Evolutionary conservation across 2,113 vertebrate genomes (phyloP).

Genomic region (Progne subis): DNA sequence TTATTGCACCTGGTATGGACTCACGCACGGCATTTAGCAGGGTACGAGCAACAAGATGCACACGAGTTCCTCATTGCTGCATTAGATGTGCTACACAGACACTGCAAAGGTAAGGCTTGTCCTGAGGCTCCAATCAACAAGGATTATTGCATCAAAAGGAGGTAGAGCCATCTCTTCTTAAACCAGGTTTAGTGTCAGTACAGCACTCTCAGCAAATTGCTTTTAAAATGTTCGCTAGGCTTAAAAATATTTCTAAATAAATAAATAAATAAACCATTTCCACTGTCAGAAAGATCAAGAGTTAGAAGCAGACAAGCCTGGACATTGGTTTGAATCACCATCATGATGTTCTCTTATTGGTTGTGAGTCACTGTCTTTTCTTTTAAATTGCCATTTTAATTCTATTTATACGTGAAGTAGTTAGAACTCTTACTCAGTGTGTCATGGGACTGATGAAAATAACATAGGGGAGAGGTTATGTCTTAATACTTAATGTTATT

Average conservation of each 20-base stretch:
- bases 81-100: constrained; percentile 95
- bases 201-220: background rate
- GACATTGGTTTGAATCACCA: background rate
- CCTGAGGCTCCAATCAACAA: background rate
- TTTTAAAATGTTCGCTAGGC: background rate
- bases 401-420: constrained; percentile 33
- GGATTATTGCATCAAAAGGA: constrained; percentile 23
- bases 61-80: constrained; percentile 99
- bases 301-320: background rate
- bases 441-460: constrained; percentile 31
- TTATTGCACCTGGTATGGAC: constrained; percentile 99
- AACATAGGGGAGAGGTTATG: background rate
- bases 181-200: background rate
- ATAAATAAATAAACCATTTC: background rate
- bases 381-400: constrained; percentile 43
- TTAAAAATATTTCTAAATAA: background rate
- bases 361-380: constrained; percentile 44
- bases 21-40: constrained; percentile 95
- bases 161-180: background rate
- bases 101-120: constrained; percentile 91
- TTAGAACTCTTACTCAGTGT: constrained; percentile 38
- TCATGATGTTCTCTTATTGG: background rate
- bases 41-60: constrained; percentile 98
- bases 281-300: background rate
- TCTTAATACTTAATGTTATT: background rate